Evolutionary conservation across 1,140 invertebrate species (phyloP), one percentile per base, ranked within the genome.

Genomic region (Pseudomyrmex cubaensis): DNA sequence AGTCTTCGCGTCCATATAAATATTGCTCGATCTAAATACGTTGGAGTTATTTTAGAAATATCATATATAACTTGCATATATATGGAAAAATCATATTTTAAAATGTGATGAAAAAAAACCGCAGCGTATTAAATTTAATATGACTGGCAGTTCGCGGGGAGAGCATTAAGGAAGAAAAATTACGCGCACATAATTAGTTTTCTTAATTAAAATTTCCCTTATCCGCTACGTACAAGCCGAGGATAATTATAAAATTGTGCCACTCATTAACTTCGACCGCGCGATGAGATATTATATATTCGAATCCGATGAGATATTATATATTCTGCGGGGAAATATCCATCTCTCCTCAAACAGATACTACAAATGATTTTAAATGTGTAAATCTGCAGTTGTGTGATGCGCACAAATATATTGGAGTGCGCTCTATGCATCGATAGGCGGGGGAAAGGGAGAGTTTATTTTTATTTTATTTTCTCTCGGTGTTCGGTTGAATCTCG

Each of bases 131-230:
- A 25, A 25, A 50, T 63, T 63, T 64, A 64, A 64, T 25, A 12
- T 9, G 2, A 35, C 35, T 35, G 35, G 9, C 48, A 35, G 17
- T 20, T 0, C 17, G 63, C 25, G 13, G 15, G n/a, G 12, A 4
- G 17, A 4, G 17, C 15, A 70, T 56, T 25, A 22, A 35, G 12
- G 7, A 63, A 20, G 7, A 62, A 35, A 63, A 5, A 50, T 63
- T 10, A 12, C n/a, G 20, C 12, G 5, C 4, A 22, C 62, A 35
- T 5, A 8, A 25, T 5, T 5, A 2, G 48, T 46, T 13, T 56
- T 22, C 10, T 57, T 13, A 25, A 78, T 78, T 69, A 70, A 78
- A 70, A 78, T 69, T 78, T 70, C 15, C 5, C 35, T 59, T 25
- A 46, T 17, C 22, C 48, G 17, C 5, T 35, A 64, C 22, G 13